A percentile compares a stretch with the other conserved stretches of the same genome.
phyloP scores from a whole-genome alignment of 2,888 invertebrate species.

The Hirtodrosophila duncani region DNA sequence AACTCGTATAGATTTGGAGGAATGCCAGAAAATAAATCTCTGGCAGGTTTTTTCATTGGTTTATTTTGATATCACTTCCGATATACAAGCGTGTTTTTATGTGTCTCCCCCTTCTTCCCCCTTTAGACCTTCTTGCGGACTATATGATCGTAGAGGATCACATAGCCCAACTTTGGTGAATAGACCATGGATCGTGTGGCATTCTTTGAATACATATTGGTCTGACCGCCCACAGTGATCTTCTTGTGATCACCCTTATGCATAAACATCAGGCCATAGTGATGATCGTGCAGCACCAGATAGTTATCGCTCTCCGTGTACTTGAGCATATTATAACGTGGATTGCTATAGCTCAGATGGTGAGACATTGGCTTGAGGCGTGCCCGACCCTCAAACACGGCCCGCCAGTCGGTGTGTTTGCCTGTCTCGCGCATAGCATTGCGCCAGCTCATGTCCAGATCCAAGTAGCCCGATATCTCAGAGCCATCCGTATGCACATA shows the following conservation, averaged over 20 bases:
- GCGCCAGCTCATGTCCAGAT: slow-evolving; percentile 80
- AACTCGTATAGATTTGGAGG: slow-evolving; percentile 4
- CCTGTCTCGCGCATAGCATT: slow-evolving; percentile 42
- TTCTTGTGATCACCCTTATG: slow-evolving; percentile 88
- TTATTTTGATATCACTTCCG: too few species aligned
- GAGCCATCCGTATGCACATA: slow-evolving; percentile 82
- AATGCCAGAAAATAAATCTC: slow-evolving; percentile 7
- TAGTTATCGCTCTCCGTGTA: slow-evolving; percentile 89
- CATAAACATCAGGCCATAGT: slow-evolving; percentile 86
- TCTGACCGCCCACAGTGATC: slow-evolving; percentile 84
- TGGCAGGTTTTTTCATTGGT: neutral
- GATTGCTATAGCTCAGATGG: slow-evolving; percentile 86
- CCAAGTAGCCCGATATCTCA: slow-evolving; percentile 91
- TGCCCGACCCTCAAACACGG: slow-evolving; percentile 84
- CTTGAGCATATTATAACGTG: slow-evolving; percentile 84
- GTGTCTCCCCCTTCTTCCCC: neutral
- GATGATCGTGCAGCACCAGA: slow-evolving; percentile 86
- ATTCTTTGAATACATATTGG: slow-evolving; percentile 82
- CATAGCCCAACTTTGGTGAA: slow-evolving; percentile 84
- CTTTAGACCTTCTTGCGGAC: slow-evolving; percentile 81
- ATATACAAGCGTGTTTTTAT: too few species aligned
- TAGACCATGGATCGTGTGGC: slow-evolving; percentile 82
- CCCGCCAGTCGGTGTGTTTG: slow-evolving; percentile 83
- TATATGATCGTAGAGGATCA: slow-evolving; percentile 89
- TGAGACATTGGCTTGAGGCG: slow-evolving; percentile 83